A percentile compares a stretch with the other conserved stretches of the same genome.
Evolutionary conservation across 2,888 invertebrate genomes (phyloP).

Genomic region (Eilema griseolum): DNA sequence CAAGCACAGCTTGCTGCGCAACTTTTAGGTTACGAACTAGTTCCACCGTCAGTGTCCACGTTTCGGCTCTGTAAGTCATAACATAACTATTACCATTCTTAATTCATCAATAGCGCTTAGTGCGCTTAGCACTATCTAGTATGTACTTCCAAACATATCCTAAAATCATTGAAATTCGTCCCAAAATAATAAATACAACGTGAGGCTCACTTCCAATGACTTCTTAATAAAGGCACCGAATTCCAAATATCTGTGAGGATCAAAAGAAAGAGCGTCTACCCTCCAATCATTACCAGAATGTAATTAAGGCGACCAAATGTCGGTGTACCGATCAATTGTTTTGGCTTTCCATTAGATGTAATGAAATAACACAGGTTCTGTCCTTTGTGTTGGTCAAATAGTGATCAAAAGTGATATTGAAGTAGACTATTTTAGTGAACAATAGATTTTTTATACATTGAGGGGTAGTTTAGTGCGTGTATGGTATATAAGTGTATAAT

Average conservation of each 20-base stretch:
- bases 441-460: too few relatives aligned
- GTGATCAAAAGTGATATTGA: neutral
- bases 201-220: neutral
- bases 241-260: conserved; percentile 16
- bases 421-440: neutral
- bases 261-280: conserved; percentile 5
- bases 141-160: neutral
- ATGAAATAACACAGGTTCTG: conserved; percentile 3
- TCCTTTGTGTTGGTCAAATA: neutral
- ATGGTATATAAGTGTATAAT: too few relatives aligned
- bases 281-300: conserved; percentile 9
- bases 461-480: too few relatives aligned
- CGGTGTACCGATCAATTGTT: conserved; percentile 9
- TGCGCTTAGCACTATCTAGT: neutral
- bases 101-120: neutral
- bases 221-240: conserved; percentile 5
- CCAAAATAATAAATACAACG: neutral
- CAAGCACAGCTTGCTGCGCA: too few relatives aligned
- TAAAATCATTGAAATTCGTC: neutral
- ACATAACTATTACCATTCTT: neutral
- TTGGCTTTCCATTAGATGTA: conserved; percentile 13
- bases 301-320: conserved; percentile 12
- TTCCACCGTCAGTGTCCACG: too few relatives aligned
- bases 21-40: too few relatives aligned
- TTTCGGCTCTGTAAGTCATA: too few relatives aligned